These are phyloP conservation scores for Muricea muricata DNA, from an alignment of 92 coral and sea anemone genomes.

Conservation along the genomic window DNA sequence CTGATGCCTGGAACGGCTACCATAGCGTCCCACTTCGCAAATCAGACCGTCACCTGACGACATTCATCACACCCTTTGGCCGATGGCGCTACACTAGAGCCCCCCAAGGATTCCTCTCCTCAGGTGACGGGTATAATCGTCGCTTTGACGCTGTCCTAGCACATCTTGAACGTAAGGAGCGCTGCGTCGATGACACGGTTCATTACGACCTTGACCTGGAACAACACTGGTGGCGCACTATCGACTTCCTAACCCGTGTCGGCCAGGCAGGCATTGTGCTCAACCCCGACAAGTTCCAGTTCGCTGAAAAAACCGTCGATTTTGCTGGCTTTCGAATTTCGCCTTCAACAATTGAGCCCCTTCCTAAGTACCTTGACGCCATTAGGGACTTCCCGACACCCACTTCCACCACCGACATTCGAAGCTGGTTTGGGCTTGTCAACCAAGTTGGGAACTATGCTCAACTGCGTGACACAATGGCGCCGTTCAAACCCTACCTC, in stretches of 20 bases:
- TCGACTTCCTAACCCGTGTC: conserved; percentile 73
- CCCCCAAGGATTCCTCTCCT: conserved; percentile 75
- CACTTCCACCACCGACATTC: conserved; percentile 66
- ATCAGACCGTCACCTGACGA: conserved; percentile 66
- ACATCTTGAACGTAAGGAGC: conserved; percentile 63
- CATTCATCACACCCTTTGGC: conserved; percentile 46
- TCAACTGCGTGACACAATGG: conserved; percentile 51
- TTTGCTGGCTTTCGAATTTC: conserved; percentile 75
- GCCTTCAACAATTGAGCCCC: conserved; percentile 70
- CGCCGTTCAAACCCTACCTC: conserved; percentile 46
- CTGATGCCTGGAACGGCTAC: conserved; percentile 77
- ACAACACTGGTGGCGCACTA: conserved; percentile 80
- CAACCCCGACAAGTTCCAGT: conserved; percentile 54
- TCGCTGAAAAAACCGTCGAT: conserved; percentile 56
- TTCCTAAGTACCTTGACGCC: conserved; percentile 72
- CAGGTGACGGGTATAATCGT: conserved; percentile 76
- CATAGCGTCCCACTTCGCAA: conserved; percentile 68
- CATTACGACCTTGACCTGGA: conserved; percentile 74
- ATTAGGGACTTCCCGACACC: conserved; percentile 78
- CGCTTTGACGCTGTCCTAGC: conserved; percentile 77
- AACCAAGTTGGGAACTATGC: conserved; percentile 50
- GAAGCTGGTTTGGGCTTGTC: conserved; percentile 81
- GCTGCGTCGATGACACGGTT: conserved; percentile 79
- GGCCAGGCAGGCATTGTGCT: conserved; percentile 84
- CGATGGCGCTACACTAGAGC: conserved; percentile 56